These are phyloP conservation scores for Sebastolobus alascanus DNA, from an alignment of 2,797 vertebrate genomes.

Conservation along the genomic window DNA sequence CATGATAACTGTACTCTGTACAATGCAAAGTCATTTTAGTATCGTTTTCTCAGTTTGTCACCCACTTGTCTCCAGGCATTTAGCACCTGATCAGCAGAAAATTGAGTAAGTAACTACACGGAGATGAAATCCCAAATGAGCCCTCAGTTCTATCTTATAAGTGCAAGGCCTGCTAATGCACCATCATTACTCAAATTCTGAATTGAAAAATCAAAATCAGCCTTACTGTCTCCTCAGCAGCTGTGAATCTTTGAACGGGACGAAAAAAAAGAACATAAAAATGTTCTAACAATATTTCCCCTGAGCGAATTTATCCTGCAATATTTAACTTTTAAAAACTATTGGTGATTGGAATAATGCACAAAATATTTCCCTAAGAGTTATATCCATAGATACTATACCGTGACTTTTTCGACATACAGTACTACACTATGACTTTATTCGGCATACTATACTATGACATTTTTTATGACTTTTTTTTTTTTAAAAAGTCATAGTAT, in stretches of 20 bases:
- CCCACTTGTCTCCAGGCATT: background rate
- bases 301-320: background rate
- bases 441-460: too few species aligned
- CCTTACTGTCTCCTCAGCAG: background rate
- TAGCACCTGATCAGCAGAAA: slow-evolving; percentile 33
- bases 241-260: slow-evolving; percentile 4
- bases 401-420: too few species aligned
- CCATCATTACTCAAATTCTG: slow-evolving; percentile 14
- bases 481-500: too few species aligned
- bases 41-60: slow-evolving; percentile 6
- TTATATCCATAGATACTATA: too few species aligned
- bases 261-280: background rate
- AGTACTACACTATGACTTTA: too few species aligned
- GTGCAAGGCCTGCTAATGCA: slow-evolving; percentile 5
- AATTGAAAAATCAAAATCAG: slow-evolving; percentile 8
- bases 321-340: background rate
- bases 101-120: slow-evolving; percentile 1
- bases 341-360: background rate
- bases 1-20: too few species aligned
- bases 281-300: background rate
- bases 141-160: slow-evolving; percentile 21
- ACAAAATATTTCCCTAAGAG: background rate
- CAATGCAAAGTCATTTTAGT: background rate
- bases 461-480: too few species aligned
- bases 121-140: slow-evolving; percentile 15